Evolutionary conservation across 2,113 vertebrate species (phyloP).

Genomic region (Xiphorhynchus elegans): DNA sequence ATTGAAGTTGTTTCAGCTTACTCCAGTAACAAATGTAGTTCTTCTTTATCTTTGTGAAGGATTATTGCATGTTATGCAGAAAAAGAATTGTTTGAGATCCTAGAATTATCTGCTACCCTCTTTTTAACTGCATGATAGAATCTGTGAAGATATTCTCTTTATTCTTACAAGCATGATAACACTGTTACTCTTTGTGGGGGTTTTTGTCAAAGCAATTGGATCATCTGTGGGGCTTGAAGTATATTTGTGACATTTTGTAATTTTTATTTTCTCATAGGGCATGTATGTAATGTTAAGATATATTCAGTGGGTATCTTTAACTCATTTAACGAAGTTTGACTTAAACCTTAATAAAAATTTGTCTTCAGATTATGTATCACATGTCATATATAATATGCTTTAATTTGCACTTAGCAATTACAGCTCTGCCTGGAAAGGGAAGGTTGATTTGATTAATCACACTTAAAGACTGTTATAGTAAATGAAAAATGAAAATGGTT

Average conservation of each 20-base stretch:
- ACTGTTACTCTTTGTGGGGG: not conserved
- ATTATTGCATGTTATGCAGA: not conserved
- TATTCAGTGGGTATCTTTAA: constrained; percentile 28
- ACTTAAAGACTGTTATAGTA: constrained; percentile 64
- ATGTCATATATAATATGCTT: constrained; percentile 63
- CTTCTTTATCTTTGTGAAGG: not conserved
- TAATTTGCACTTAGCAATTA: constrained; percentile 76
- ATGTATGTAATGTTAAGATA: not conserved
- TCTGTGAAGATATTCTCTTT: not conserved
- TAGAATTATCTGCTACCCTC: not conserved
- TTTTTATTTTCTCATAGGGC: not conserved
- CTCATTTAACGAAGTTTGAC: constrained; percentile 55
- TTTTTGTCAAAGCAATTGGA: not conserved
- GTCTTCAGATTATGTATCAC: constrained; percentile 42
- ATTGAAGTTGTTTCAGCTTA: not conserved
- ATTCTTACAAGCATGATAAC: not conserved
- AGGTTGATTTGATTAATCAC: constrained; percentile 79
- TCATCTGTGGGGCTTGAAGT: not conserved
- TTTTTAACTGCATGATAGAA: not conserved
- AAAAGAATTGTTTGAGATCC: not conserved
- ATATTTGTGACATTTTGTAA: not conserved
- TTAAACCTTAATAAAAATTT: constrained; percentile 63
- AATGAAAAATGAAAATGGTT: constrained; percentile 50
- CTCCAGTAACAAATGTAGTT: not conserved
- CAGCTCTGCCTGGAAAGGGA: constrained; percentile 57